These are phyloP conservation scores for Amiota minor DNA, from an alignment of 2,888 invertebrate species.

Conservation along the genomic window DNA sequence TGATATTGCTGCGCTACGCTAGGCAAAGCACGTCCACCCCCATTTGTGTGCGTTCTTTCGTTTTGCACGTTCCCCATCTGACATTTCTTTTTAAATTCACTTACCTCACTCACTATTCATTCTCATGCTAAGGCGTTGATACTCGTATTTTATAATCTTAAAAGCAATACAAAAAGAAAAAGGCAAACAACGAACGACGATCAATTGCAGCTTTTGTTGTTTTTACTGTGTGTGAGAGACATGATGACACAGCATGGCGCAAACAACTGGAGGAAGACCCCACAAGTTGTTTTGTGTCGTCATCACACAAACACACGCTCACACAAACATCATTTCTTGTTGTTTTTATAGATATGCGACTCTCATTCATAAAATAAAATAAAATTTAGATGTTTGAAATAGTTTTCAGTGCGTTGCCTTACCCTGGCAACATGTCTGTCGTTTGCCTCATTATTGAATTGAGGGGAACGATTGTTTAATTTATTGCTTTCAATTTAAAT, in stretches of 20 bases:
- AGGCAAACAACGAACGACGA: too few species aligned
- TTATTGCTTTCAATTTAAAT: conserved; percentile 10
- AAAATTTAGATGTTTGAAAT: too few species aligned
- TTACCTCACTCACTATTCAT: too few species aligned
- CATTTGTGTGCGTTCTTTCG: background rate
- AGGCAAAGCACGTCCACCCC: conserved; percentile 12
- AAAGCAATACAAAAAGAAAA: too few species aligned
- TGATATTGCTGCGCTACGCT: background rate
- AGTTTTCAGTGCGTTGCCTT: too few species aligned
- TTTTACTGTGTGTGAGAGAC: background rate
- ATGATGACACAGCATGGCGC: conserved; percentile 7
- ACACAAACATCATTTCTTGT: too few species aligned
- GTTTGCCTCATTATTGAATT: too few species aligned
- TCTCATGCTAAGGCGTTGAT: too few species aligned
- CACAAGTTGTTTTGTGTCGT: background rate
- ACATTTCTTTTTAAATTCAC: background rate
- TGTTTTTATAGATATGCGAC: too few species aligned
- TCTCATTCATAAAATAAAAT: too few species aligned
- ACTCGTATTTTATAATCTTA: too few species aligned
- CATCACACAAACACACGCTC: background rate
- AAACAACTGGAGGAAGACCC: background rate
- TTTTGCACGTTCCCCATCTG: background rate
- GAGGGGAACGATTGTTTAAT: background rate
- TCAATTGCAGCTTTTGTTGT: background rate
- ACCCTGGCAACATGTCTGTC: too few species aligned